These are phyloP conservation scores for Passer domesticus DNA, from an alignment of 2,113 vertebrate genomes.

Conservation along the genomic window DNA sequence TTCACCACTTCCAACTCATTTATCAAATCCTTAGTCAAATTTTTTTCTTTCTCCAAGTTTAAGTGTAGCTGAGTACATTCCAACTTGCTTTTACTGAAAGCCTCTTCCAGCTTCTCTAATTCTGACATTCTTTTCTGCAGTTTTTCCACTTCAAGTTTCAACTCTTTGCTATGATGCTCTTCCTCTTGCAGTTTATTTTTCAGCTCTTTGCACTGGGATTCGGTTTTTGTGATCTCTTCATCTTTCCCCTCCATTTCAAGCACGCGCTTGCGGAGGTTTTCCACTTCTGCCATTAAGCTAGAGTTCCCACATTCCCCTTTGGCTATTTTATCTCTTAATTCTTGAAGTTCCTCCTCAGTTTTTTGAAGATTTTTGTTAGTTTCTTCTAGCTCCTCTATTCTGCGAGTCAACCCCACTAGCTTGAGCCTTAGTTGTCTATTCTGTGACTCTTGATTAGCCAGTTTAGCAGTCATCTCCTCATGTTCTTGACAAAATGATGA, in stretches of 20 bases:
- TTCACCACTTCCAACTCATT: slow-evolving; percentile 86
- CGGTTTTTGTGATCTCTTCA: slow-evolving; percentile 92
- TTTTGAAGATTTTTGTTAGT: slow-evolving; percentile 85
- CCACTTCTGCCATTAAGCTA: slow-evolving; percentile 88
- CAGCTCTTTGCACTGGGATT: slow-evolving; percentile 88
- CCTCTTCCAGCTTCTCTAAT: slow-evolving; percentile 88
- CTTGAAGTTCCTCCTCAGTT: slow-evolving; percentile 89
- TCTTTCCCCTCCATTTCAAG: slow-evolving; percentile 98
- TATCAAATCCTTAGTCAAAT: slow-evolving; percentile 82
- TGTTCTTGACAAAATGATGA: slow-evolving; percentile 84
- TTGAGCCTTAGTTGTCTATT: slow-evolving; percentile 86
- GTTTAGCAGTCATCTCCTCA: slow-evolving; percentile 87
- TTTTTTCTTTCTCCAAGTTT: slow-evolving; percentile 89
- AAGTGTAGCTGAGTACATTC: slow-evolving; percentile 86
- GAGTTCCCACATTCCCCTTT: slow-evolving; percentile 90
- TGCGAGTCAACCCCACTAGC: slow-evolving; percentile 77
- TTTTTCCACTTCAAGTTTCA: slow-evolving; percentile 90
- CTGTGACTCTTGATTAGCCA: slow-evolving; percentile 86
- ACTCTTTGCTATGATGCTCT: slow-evolving; percentile 84
- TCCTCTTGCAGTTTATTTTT: slow-evolving; percentile 88
- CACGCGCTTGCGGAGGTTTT: slow-evolving; percentile 89
- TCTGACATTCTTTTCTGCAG: slow-evolving; percentile 91
- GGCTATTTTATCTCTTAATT: slow-evolving; percentile 89
- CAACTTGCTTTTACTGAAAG: slow-evolving; percentile 84
- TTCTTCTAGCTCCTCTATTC: slow-evolving; percentile 90